These are phyloP conservation scores for Amia ocellicauda DNA, from an alignment of 2,113 vertebrate genomes.

Conservation along the genomic window DNA sequence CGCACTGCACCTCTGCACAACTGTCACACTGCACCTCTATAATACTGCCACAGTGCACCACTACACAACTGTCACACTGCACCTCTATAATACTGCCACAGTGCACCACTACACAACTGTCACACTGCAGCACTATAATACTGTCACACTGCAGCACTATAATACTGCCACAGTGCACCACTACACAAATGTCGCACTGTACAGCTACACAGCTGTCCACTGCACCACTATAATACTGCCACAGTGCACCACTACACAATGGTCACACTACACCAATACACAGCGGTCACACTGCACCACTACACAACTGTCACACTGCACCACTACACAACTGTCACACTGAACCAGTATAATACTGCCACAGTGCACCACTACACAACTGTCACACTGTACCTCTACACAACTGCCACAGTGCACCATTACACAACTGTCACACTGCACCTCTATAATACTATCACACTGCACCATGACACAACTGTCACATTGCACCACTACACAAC, in stretches of 20 bases:
- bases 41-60: too few relatives aligned
- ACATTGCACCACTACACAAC: not conserved
- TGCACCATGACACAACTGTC: too few relatives aligned
- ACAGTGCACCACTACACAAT: conserved; percentile 37
- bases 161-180: not conserved
- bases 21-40: not conserved
- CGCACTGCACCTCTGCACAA: conserved; percentile 17
- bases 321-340: conserved; percentile 26
- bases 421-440: conserved; percentile 20
- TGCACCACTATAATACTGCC: not conserved
- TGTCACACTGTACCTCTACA: not conserved
- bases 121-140: not conserved
- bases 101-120: conserved; percentile 21
- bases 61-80: conserved; percentile 21
- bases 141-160: too few relatives aligned
- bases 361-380: conserved; percentile 21
- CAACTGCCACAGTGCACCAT: not conserved
- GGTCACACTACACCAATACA: conserved; percentile 95
- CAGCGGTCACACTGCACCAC: not conserved
- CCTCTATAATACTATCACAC: not conserved
- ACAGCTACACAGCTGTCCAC: conserved; percentile 71
- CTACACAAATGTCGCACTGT: too few relatives aligned
- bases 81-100: too few relatives aligned
- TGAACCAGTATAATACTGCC: too few relatives aligned
- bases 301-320: too few relatives aligned